Base-by-base conservation (phyloP, 2,113 vertebrate species). In the Lophius piscatorius region DNA sequence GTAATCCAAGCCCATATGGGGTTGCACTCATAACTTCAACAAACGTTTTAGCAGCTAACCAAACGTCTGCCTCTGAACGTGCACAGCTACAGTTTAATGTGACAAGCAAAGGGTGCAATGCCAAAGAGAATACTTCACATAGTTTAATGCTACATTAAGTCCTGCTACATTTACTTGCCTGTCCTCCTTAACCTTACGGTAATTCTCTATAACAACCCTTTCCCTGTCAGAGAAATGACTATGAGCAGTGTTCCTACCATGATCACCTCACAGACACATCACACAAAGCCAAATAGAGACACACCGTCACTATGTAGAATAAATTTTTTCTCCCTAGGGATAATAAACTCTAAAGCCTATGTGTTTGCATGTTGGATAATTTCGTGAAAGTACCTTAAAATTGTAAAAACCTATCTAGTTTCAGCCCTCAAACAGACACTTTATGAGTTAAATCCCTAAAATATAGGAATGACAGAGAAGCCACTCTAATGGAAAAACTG, bases 121-220 rank as follows among this genome's bases (percentile, higher is more conserved):
- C 18, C 42, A 6, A 8, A 65, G n/a, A 42, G 9, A 6, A 16
- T 9, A 4, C 8, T 18, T n/a, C 28, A 20, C 3, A 26, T 21
- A 21, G 29, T 14, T 23, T 31, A 26, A 60, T 39, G 33, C 24
- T 18, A 33, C 11, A 1, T 47, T 55, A 41, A 56, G 54, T 41
- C 41, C 35, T 38, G 14, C 22, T 18, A 3, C 42, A 20, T 36
- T 56, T 42, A 5, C 44, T 42, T 14, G 9, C 12, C 28, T n/a
- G 22, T 17, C 28, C 36, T 8, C 16, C 9, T 44, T 56, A 31
- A 28, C 36, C 28, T 55, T 6, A 46, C n/a, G 23, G 18, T 46
- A 35, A 28, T 38, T 56, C 36, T 26, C 5, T 17, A 9, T 21
- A 8, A 14, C 10, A 48, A 5, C 17, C 14, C 24, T 38, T 50